Percentiles rank a stretch among this genome's conserved stretches.
phyloP scores from a whole-genome alignment of 1,140 invertebrate genomes.

The Trichomalopsis sarcophagae region DNA sequence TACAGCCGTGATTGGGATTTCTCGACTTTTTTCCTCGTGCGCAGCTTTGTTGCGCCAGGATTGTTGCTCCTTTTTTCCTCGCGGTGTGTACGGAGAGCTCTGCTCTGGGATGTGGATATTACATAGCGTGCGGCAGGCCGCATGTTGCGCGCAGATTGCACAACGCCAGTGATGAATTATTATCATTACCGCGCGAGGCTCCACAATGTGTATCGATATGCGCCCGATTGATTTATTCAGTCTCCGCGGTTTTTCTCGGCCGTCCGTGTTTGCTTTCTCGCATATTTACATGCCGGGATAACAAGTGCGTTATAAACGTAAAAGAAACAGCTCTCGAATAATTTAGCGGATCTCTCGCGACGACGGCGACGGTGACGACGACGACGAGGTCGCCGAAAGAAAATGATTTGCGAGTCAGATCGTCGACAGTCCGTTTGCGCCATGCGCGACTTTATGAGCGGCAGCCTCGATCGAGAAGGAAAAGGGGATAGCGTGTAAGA shows the following conservation, averaged over 20 bases:
- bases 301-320: too few species aligned
- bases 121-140: not conserved
- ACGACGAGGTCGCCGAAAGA: not conserved
- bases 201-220: not conserved
- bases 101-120: not conserved
- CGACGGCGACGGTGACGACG: too few species aligned
- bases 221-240: constrained; percentile 16
- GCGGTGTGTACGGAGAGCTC: too few species aligned
- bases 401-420: not conserved
- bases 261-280: too few species aligned
- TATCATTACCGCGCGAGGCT: not conserved
- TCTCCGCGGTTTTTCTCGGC: too few species aligned
- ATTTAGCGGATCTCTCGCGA: too few species aligned
- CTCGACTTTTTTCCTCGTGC: not conserved
- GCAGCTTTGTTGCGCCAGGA: not conserved
- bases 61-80: not conserved
- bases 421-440: not conserved
- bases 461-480: not conserved
- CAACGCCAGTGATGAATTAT: constrained; percentile 18
- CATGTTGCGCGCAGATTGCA: not conserved
- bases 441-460: not conserved
- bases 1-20: too few species aligned
- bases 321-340: too few species aligned
- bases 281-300: too few species aligned
- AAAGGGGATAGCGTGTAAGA: not conserved